Percentiles rank a stretch among this genome's conserved stretches.
These are phyloP conservation scores for Mesochorus sp. DNA, from an alignment of 2,888 invertebrate genomes.

Conservation along the genomic window DNA sequence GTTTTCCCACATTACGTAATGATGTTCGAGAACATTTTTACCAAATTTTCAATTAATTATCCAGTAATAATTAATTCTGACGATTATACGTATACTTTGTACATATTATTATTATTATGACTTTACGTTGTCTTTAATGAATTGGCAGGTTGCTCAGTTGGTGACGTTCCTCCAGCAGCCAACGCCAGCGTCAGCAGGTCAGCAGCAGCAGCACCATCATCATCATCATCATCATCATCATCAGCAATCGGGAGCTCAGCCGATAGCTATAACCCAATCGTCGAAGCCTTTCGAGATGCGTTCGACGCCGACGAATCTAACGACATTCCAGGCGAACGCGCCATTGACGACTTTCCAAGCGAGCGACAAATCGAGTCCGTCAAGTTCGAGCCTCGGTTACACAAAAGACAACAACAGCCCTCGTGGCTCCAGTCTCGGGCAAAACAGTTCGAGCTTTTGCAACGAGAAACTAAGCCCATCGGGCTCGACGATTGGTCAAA, in stretches of 20 bases:
- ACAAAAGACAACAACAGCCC: constrained; percentile 75
- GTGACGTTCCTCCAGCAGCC: constrained; percentile 89
- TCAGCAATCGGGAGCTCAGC: constrained; percentile 77
- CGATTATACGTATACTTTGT: too few relatives aligned
- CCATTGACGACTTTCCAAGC: constrained; percentile 79
- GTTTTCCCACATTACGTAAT: too few relatives aligned
- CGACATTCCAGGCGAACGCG: constrained; percentile 78
- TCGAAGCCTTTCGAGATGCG: constrained; percentile 72
- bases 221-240: constrained; percentile 78
- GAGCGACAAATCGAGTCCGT: constrained; percentile 79
- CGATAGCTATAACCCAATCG: constrained; percentile 77
- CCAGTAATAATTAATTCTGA: too few relatives aligned
- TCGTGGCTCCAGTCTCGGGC: constrained; percentile 75
- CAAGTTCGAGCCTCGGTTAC: constrained; percentile 78
- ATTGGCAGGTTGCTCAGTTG: constrained; percentile 88
- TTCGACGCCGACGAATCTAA: constrained; percentile 76
- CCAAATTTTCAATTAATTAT: too few relatives aligned
- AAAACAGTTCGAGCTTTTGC: constrained; percentile 73
- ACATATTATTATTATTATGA: too few relatives aligned
- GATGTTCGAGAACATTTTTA: too few relatives aligned
- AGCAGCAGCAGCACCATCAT: constrained; percentile 76
- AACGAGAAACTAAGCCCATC: constrained; percentile 78
- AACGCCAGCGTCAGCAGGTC: constrained; percentile 80
- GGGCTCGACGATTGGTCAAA: constrained; percentile 77
- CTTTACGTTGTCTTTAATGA: too few relatives aligned